phyloP scores from a whole-genome alignment of 2,797 vertebrate genomes.

The Furcifer pardalis region DNA sequence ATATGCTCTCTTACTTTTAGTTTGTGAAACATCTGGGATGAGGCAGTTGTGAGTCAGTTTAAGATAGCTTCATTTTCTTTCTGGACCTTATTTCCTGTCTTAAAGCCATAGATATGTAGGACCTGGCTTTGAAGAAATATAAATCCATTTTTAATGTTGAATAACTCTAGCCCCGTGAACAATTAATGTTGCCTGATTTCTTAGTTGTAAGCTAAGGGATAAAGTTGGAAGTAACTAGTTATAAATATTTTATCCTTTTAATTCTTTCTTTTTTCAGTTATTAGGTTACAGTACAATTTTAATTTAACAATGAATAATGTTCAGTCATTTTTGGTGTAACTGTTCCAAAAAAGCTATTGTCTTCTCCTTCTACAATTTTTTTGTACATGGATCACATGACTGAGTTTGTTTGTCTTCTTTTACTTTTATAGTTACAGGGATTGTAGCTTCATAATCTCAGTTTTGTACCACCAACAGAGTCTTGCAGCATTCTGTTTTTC shows the following conservation, averaged over 20 bases:
- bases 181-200: background rate
- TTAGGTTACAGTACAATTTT: background rate
- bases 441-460: too few relatives aligned
- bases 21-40: background rate
- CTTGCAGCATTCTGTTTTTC: too few relatives aligned
- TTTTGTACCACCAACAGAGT: too few relatives aligned
- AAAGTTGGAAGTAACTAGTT: background rate
- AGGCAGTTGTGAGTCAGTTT: constrained; percentile 13
- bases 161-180: background rate
- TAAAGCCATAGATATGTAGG: background rate
- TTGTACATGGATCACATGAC: too few relatives aligned
- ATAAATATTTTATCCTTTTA: background rate
- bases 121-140: background rate
- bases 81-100: constrained; percentile 5
- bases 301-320: too few relatives aligned
- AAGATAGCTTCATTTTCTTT: background rate
- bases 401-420: too few relatives aligned
- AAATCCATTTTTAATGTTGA: background rate
- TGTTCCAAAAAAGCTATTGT: too few relatives aligned
- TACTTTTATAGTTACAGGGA: too few relatives aligned
- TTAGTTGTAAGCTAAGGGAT: background rate
- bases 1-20: rapidly evolving
- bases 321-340: too few relatives aligned
- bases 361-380: too few relatives aligned
- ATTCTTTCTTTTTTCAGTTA: background rate